A percentile compares a stretch with the other conserved stretches of the same genome.
These are phyloP conservation scores for Anadara kagoshimensis DNA, from an alignment of 1,140 invertebrate genomes.

Conservation along the genomic window DNA sequence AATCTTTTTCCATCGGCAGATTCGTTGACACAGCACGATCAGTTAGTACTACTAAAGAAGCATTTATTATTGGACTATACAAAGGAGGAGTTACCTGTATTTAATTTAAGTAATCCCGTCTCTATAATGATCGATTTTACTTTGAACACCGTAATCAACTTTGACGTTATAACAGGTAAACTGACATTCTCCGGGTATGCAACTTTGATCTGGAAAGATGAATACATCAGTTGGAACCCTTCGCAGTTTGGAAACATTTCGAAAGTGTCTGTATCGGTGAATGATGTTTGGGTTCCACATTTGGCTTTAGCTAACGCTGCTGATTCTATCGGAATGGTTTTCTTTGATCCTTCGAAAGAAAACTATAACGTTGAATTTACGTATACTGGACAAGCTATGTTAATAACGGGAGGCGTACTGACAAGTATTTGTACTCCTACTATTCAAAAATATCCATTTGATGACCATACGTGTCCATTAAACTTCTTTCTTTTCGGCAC, in stretches of 20 bases:
- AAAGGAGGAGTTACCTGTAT: constrained; percentile 2
- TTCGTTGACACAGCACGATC: not conserved
- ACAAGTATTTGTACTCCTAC: not conserved
- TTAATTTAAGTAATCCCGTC: constrained; percentile 2
- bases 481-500: not conserved
- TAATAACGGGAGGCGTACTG: not conserved
- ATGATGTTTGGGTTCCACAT: constrained; percentile 4
- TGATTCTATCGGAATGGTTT: constrained; percentile 1
- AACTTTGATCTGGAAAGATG: constrained; percentile 17
- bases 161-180: constrained; percentile 8
- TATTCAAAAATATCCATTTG: constrained; percentile 12
- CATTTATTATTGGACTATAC: constrained; percentile 4
- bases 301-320: constrained; percentile 8
- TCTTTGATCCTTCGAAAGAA: not conserved
- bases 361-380: constrained; percentile 11
- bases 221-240: constrained; percentile 13
- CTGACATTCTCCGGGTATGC: not conserved
- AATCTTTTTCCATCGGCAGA: not conserved
- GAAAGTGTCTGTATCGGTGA: not conserved
- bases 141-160: not conserved
- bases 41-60: not conserved
- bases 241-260: not conserved
- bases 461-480: constrained; percentile 11
- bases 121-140: not conserved
- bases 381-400: not conserved